A percentile compares a stretch with the other conserved stretches of the same genome.
phyloP scores from a whole-genome alignment of 2,113 vertebrate genomes.

The Boulengerochromis microlepis region DNA sequence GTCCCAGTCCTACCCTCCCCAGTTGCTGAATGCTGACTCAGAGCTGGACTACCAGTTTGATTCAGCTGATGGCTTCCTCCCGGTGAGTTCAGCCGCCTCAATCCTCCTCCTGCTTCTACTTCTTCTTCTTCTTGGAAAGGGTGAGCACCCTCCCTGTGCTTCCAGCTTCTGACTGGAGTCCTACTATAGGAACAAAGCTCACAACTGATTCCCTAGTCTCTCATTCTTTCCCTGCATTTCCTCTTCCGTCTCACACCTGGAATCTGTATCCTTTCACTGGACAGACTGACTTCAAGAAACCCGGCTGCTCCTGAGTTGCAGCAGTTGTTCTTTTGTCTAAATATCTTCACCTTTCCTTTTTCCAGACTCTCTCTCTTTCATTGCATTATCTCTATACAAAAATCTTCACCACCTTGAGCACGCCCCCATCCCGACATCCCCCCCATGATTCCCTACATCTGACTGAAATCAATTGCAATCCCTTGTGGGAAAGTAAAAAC shows the following conservation, averaged over 20 bases:
- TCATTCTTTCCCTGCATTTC: neutral
- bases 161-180: slow-evolving; percentile 1
- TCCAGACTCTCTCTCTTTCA: neutral
- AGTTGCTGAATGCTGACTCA: slow-evolving; percentile 76
- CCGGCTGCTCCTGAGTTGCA: neutral
- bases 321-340: neutral
- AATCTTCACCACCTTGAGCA: neutral
- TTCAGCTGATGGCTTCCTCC: slow-evolving; percentile 77
- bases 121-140: neutral
- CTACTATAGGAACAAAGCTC: neutral
- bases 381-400: neutral
- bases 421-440: neutral
- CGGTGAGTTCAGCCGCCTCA: slow-evolving; percentile 73
- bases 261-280: neutral
- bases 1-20: slow-evolving; percentile 72
- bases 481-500: neutral
- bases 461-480: neutral
- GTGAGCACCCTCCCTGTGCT: neutral
- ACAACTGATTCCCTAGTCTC: neutral
- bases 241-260: neutral
- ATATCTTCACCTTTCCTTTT: neutral
- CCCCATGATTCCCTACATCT: fast-evolving
- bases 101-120: neutral
- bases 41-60: slow-evolving; percentile 89
- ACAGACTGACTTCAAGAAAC: neutral